Base-by-base conservation (phyloP, 2,113 vertebrate species). In the Cairina moschata region DNA sequence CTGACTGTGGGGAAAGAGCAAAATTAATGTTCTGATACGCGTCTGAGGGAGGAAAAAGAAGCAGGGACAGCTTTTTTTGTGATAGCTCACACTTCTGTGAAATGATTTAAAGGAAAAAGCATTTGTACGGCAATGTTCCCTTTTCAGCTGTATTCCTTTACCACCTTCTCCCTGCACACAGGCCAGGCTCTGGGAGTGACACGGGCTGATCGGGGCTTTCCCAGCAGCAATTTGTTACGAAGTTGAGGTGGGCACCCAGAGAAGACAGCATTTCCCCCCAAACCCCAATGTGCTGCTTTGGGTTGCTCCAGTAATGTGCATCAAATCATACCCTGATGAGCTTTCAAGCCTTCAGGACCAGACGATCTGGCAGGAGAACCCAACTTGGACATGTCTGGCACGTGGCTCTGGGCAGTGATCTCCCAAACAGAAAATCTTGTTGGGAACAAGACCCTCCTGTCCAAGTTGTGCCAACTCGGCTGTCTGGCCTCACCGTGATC, bases 1-100 rank as follows among this genome's bases (percentile, higher is more conserved):
- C 16, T 63, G 66, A 28, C 46, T 60, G 1, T 40, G 12, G 79
- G 59, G 62, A 50, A 72, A n/a, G 36, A 46, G 21, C 31, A 1
- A 1, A 65, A 31, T 44, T 36, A 46, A 4, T 29, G 15, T 32
- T n/a, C 63, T 0, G 3, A 1, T 58, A 5, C 0, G 0, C n/a
- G 4, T 9, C 56, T 50, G 62, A 67, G 52, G 32, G 36, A 82
- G 59, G 60, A 29, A 48, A 73, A 78, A 67, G 60, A 34, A 59
- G 38, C 11, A 38, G 63, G 26, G 58, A 52, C 52, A 17, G 31
- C 12, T 68, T 52, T 79, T 67, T 67, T 21, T 14, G 28, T 38
- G 38, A 32, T 16, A 31, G 16, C 16, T 55, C 25, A 63, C 36
- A 28, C 46, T 31, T 67, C 16, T 55, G 9, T 23, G 36, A 32